Evolutionary conservation across 2,797 vertebrate species (phyloP).

Genomic region (Hypotaenidia okinawae): DNA sequence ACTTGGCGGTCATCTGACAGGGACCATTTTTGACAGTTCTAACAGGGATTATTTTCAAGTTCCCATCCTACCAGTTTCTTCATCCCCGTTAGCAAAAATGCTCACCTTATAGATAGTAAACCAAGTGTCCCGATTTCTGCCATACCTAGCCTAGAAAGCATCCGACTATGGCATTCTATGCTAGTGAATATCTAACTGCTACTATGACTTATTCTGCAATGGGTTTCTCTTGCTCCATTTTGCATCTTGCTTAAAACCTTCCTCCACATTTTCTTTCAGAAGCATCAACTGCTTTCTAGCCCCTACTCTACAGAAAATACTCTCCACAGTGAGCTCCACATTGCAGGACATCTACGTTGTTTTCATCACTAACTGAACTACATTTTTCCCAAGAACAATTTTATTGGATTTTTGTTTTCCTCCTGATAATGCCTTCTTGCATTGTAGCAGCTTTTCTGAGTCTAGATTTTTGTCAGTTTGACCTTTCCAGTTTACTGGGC

Average conservation of each 20-base stretch:
- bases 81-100: not conserved
- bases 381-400: not conserved
- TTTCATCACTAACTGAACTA: not conserved
- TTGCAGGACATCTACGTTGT: not conserved
- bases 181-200: not conserved
- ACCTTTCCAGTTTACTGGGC: slow-evolving; percentile 8
- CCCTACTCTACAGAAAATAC: not conserved
- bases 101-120: not conserved
- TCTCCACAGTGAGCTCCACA: not conserved
- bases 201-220: not conserved
- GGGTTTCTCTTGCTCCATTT: not conserved
- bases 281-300: not conserved
- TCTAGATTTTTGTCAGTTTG: slow-evolving; percentile 41
- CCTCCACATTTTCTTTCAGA: not conserved
- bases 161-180: not conserved
- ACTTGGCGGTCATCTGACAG: not conserved
- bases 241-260: not conserved
- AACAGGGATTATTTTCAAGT: not conserved
- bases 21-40: not conserved
- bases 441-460: not conserved
- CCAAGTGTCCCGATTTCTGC: not conserved
- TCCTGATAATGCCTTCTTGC: not conserved
- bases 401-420: not conserved
- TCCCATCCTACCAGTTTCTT: not conserved
- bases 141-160: not conserved